phyloP scores from a whole-genome alignment of 1,140 invertebrate genomes.

The Drosophila gunungcola region DNA sequence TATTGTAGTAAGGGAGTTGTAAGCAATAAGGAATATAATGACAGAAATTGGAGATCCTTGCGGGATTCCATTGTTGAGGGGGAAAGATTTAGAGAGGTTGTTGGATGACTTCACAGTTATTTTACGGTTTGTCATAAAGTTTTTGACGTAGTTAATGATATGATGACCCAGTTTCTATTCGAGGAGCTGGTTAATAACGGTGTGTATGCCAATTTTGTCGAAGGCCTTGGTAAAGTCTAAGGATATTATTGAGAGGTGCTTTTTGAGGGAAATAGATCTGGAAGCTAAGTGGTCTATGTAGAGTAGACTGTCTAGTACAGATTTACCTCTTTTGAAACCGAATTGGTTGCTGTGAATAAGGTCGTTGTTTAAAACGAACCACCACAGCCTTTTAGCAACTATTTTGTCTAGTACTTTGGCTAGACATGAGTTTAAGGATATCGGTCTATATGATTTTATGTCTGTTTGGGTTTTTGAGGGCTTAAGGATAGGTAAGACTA shows the following conservation, averaged over 20 bases:
- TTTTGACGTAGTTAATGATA: constrained; percentile 4
- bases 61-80: too few relatives aligned
- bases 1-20: too few relatives aligned
- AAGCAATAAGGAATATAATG: too few relatives aligned
- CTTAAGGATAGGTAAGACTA: constrained; percentile 25
- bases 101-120: background rate
- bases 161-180: constrained; percentile 2
- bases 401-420: constrained; percentile 40
- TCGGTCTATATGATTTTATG: constrained; percentile 23
- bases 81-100: background rate
- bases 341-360: constrained; percentile 11
- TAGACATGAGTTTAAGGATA: constrained; percentile 37
- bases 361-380: constrained; percentile 28
- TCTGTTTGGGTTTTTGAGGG: constrained; percentile 22
- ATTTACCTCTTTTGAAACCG: constrained; percentile 16
- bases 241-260: constrained; percentile 10
- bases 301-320: constrained; percentile 26
- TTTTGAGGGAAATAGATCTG: constrained; percentile 7
- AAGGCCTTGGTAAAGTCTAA: constrained; percentile 12
- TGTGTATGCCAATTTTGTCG: constrained; percentile 4
- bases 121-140: constrained; percentile 9
- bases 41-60: too few relatives aligned
- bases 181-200: background rate
- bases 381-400: constrained; percentile 37
- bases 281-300: constrained; percentile 1